phyloP scores from a whole-genome alignment of 2,113 vertebrate genomes.

The Calypte anna region DNA sequence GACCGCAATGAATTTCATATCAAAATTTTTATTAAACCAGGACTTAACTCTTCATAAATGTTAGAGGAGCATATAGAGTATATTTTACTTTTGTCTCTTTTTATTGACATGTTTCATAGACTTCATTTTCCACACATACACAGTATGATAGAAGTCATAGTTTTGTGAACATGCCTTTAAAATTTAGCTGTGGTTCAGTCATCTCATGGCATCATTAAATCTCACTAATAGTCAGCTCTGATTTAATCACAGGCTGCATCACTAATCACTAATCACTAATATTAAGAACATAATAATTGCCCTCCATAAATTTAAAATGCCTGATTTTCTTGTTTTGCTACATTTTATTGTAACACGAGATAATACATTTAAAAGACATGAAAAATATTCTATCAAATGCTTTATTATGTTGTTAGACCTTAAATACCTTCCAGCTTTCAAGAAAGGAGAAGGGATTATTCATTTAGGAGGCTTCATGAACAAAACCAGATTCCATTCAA shows the following conservation, averaged over 20 bases:
- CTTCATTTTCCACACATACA: background rate
- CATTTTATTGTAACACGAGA: slow-evolving; percentile 11
- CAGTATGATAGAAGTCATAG: background rate
- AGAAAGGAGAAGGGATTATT: background rate
- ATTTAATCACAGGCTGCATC: slow-evolving; percentile 23
- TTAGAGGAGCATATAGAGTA: background rate
- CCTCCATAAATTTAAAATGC: background rate
- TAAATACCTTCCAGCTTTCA: background rate
- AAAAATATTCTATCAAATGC: background rate
- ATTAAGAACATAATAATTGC: slow-evolving; percentile 20
- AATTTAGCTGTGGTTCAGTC: background rate
- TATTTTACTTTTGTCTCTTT: background rate
- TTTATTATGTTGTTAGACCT: slow-evolving; percentile 12
- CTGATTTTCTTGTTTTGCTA: background rate
- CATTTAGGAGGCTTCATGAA: background rate
- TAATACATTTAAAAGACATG: background rate
- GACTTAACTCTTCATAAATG: background rate
- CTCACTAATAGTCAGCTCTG: slow-evolving; percentile 14
- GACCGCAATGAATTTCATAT: background rate
- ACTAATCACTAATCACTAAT: slow-evolving; percentile 18
- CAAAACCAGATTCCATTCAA: background rate
- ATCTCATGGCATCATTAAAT: background rate
- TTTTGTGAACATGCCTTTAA: background rate
- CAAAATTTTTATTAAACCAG: background rate
- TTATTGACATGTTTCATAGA: background rate